phyloP scores from a whole-genome alignment of 2,888 invertebrate species.

The Euspilapteryx auroguttella region DNA sequence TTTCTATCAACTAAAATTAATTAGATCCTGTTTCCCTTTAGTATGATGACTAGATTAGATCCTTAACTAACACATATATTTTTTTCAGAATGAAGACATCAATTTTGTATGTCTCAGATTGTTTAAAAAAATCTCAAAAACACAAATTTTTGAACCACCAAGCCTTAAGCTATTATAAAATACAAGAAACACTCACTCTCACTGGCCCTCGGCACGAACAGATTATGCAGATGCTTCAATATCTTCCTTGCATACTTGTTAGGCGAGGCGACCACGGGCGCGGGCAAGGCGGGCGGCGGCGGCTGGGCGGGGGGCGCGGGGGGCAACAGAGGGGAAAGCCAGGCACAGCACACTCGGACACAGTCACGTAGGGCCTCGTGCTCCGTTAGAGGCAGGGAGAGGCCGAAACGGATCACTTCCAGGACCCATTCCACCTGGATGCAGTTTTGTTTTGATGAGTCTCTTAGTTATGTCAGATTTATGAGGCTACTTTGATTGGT shows the following conservation, averaged over 20 bases:
- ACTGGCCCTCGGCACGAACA: conserved; percentile 91
- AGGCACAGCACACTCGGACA: conserved; percentile 95
- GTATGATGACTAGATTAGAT: too few species aligned
- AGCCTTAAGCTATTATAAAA: too few species aligned
- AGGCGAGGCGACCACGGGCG: conserved; percentile 85
- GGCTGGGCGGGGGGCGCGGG: conserved; percentile 84
- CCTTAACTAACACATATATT: too few species aligned
- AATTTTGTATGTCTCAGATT: too few species aligned
- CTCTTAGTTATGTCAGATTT: too few species aligned
- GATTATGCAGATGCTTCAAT: conserved; percentile 88
- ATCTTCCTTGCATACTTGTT: conserved; percentile 90
- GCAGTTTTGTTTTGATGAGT: not conserved
- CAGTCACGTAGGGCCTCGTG: conserved; percentile 95
- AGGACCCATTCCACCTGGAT: conserved; percentile 83
- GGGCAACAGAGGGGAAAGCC: conserved; percentile 86
- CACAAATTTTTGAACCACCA: too few species aligned
- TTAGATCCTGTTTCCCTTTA: too few species aligned
- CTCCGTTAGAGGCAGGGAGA: conserved; percentile 86
- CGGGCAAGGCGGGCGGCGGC: conserved; percentile 86
- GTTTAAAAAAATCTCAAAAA: too few species aligned
- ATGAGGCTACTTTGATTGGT: too few species aligned
- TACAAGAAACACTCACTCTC: conserved; percentile 82
- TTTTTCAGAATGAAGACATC: too few species aligned
- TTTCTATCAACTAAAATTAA: too few species aligned
- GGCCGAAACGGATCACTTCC: conserved; percentile 87